Base-by-base conservation (phyloP, 1,140 invertebrate genomes). In the Ooceraea biroi region DNA sequence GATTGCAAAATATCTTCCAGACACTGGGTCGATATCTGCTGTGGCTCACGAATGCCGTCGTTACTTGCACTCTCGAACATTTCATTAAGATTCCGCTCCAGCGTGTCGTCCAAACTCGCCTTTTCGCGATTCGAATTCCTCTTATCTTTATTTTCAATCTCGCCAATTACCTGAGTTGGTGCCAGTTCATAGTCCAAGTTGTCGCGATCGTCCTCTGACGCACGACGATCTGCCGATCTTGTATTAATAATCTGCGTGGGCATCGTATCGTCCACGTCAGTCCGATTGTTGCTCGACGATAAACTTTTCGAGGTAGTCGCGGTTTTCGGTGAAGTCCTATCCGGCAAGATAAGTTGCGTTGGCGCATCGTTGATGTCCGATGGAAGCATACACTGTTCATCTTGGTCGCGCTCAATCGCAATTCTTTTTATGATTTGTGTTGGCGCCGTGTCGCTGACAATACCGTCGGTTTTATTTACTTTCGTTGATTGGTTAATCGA, bases 81-180 rank as follows among this genome's bases (percentile, higher is more conserved):
- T 41, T 85, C 76, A 14, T 88, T 85, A 0, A 93, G 66, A 74
- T 91, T 90, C 77, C n/a, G 82, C 68, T 90, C 91, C 1, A 93
- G n/a, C 0, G 74, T 86, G 44, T 93, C 91, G 50, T 92, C 76
- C 8, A 85, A 44, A 85, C 83, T 89, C 3, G 14, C 12, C 12
- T 46, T 72, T 27, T n/a, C 41, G 2, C 2, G 11, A 1, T 1
- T 5, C 22, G 11, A 14, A 50, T 27, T 82, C 57, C 8, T 72
- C 48, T 41, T 52, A 17, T 17, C 63, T 25, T 50, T n/a, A 7
- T 44, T 71, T n/a, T 71, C 50, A n/a, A 66, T 12, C 5, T 83
- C 73, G 27, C 30, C 19, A 7, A 89, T 72, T 44, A 65, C 4
- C 50, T 90, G 85, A 14, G 88, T 85, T 12, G 82, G 27, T 0